These are phyloP conservation scores for Coregonus suidteri DNA, from an alignment of 2,797 vertebrate genomes.

Conservation along the genomic window DNA sequence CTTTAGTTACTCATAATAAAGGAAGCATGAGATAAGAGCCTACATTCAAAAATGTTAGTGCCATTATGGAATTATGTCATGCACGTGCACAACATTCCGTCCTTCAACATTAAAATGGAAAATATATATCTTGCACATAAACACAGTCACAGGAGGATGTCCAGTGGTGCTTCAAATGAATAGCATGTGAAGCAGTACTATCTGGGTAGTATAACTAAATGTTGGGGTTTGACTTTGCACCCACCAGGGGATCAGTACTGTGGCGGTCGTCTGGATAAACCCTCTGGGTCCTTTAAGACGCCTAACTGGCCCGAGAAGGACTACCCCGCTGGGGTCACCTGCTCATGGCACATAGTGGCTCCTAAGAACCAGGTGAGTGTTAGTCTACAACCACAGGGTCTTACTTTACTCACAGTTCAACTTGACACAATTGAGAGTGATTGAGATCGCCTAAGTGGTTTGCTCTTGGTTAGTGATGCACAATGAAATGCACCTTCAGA, in stretches of 20 bases:
- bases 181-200: neutral
- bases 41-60: constrained; percentile 26
- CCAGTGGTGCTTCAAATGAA: neutral
- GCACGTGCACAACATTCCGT: neutral
- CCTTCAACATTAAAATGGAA: constrained; percentile 9
- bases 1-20: constrained; percentile 36
- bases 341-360: constrained; percentile 95
- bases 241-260: constrained; percentile 92
- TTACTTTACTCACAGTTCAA: neutral
- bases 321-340: constrained; percentile 94
- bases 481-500: no score
- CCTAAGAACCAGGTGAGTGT: constrained; percentile 90
- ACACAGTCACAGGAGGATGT: neutral
- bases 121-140: neutral
- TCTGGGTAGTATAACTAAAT: neutral
- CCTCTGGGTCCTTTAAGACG: constrained; percentile 89
- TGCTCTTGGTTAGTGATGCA: no score
- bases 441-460: no score
- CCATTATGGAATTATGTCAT: constrained; percentile 31
- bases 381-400: neutral
- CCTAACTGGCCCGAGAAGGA: constrained; percentile 98
- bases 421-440: neutral
- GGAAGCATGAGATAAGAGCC: constrained; percentile 3
- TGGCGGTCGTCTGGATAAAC: constrained; percentile 88
- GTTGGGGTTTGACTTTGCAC: neutral